Percentiles rank a stretch among this genome's conserved stretches.
Conservation (phyloP, 1,140 invertebrate genomes). For the Ips nitidus region DNA sequence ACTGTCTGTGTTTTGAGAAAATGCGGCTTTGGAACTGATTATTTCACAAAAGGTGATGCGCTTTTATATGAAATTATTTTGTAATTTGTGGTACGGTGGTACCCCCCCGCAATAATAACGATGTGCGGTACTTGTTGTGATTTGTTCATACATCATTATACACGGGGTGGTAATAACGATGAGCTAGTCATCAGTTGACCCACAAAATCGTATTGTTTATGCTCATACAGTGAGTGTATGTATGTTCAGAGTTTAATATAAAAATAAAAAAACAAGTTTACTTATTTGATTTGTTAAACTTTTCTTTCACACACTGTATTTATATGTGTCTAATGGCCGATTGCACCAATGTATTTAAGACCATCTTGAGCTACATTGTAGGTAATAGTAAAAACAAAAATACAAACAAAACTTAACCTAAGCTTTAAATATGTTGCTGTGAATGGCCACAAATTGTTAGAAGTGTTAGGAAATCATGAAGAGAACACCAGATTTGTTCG, state of each 20-base stretch:
- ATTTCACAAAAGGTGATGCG: conserved; percentile 13
- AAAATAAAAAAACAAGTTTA: neutral
- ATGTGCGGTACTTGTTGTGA: conserved; percentile 3
- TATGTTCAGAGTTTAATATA: neutral
- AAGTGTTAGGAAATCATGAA: no score
- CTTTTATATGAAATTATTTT: conserved; percentile 22
- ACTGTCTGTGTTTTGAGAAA: neutral
- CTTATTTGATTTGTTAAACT: neutral
- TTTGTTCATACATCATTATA: conserved; percentile 1
- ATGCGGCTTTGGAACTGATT: conserved; percentile 12
- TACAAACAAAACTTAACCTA: no score
- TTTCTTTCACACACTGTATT: no score
- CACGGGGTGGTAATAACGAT: neutral
- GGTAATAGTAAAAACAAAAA: no score
- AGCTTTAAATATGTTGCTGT: no score
- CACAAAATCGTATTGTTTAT: neutral
- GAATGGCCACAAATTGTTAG: no score
- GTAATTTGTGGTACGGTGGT: conserved; percentile 9
- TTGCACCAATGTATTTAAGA: no score
- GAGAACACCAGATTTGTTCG: no score
- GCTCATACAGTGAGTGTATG: neutral
- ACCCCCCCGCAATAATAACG: conserved; percentile 7
- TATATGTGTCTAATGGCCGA: no score
- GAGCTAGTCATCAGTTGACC: conserved; percentile 1
- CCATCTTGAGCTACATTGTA: no score